Evolutionary conservation across 2,113 vertebrate species (phyloP).

Genomic region (human (Homo sapiens)): GRCh38 chr3:191869501-191870000

Average conservation of each 20-base stretch:
- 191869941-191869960: neutral
- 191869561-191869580: neutral
- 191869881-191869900: neutral
- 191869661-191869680: neutral
- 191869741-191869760: neutral
- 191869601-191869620: neutral
- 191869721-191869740: neutral
- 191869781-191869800: neutral
- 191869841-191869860: neutral
- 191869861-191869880: neutral
- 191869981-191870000: neutral
- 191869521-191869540: constrained; percentile 26
- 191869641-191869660: neutral
- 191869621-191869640: neutral
- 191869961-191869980: neutral
- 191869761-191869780: neutral
- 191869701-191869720: neutral
- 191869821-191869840: neutral
- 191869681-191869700: neutral
- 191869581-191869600: constrained; percentile 13
- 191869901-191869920: neutral
- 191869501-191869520: constrained; percentile 15
- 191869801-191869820: neutral
- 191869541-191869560: neutral
- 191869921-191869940: neutral